phyloP scores from a whole-genome alignment of 2,888 invertebrate species.

The Aphidoletes aphidimyza region DNA sequence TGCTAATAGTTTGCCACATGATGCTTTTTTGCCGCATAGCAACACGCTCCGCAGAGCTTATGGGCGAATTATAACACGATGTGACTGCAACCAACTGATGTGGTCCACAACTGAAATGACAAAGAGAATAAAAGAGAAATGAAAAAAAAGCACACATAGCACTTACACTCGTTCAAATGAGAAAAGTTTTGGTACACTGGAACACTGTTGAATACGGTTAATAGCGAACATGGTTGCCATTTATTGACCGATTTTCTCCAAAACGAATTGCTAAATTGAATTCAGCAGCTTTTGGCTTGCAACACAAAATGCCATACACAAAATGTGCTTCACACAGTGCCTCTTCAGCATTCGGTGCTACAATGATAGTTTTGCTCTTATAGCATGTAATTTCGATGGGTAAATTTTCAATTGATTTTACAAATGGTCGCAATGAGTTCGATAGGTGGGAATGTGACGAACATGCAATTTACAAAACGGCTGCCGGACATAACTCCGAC shows the following conservation, averaged over 20 bases:
- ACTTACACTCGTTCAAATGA: too few relatives aligned
- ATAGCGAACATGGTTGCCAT: neutral
- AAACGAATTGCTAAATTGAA: constrained; percentile 1
- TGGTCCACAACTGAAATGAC: neutral
- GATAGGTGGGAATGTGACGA: too few relatives aligned
- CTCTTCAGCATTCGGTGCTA: too few relatives aligned
- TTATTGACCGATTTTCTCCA: neutral
- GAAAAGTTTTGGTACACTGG: too few relatives aligned
- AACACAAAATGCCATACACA: neutral
- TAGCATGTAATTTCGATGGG: too few relatives aligned
- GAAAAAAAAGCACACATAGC: too few relatives aligned
- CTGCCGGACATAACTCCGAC: too few relatives aligned
- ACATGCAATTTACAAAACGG: too few relatives aligned
- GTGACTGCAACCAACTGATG: constrained; percentile 21
- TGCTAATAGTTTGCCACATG: constrained; percentile 33
- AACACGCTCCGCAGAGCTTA: neutral
- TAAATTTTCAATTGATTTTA: too few relatives aligned
- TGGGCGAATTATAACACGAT: neutral
- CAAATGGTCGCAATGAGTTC: too few relatives aligned
- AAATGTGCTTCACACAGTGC: neutral
- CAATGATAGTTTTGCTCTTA: too few relatives aligned
- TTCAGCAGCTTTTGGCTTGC: neutral
- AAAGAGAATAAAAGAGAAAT: neutral
- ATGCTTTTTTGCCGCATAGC: neutral
- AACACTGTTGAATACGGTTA: neutral